Evolutionary conservation across 2,888 invertebrate species (phyloP).

Genomic region (Graphium colonna): DNA sequence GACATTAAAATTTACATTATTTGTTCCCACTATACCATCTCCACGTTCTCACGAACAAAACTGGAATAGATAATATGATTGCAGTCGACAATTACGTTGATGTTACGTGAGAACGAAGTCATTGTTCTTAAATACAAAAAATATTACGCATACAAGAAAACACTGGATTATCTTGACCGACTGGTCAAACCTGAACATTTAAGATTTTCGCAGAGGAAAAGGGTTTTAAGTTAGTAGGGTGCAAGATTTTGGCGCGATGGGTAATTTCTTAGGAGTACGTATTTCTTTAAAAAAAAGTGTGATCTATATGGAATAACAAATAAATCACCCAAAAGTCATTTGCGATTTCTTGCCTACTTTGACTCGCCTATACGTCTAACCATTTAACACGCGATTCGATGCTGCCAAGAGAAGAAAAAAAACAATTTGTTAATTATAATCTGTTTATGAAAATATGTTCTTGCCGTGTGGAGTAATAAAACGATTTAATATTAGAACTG

Average conservation of each 20-base stretch:
- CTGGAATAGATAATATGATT: conserved; percentile 6
- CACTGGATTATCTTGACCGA: conserved; percentile 40
- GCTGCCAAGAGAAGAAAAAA: neutral
- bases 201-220: conserved; percentile 36
- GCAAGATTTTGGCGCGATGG: conserved; percentile 41
- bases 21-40: neutral
- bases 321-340: conserved; percentile 1
- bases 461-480: neutral
- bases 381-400: neutral
- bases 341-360: neutral
- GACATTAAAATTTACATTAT: neutral
- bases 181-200: conserved; percentile 44
- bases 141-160: conserved; percentile 31
- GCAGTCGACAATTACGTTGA: conserved; percentile 7
- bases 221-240: conserved; percentile 12
- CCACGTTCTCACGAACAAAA: conserved; percentile 4
- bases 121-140: conserved; percentile 36
- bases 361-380: neutral
- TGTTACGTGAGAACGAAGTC: conserved; percentile 29
- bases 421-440: neutral
- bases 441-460: conserved; percentile 3
- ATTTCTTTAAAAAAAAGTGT: neutral
- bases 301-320: neutral
- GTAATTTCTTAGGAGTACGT: conserved; percentile 58
- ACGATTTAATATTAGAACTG: conserved; percentile 16